Evolutionary conservation across 2,888 invertebrate genomes (phyloP).

Genomic region (Calliopum simillimum): DNA sequence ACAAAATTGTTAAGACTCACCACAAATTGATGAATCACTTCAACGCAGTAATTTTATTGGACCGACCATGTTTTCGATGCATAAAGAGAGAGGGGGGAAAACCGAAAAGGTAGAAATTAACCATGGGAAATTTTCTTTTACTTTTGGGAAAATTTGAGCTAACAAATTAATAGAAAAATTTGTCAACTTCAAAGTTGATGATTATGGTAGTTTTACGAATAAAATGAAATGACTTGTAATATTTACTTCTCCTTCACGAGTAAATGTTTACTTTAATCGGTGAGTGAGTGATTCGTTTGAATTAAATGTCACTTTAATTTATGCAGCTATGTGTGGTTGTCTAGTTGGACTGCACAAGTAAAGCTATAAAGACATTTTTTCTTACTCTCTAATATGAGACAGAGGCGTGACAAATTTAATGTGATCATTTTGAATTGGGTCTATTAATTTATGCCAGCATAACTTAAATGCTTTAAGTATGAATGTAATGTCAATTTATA

Average conservation of each 20-base stretch:
- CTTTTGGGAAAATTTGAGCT: not conserved
- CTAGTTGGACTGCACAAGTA: not conserved
- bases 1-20: not conserved
- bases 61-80: slow-evolving; percentile 38
- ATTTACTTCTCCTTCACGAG: not conserved
- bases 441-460: no score
- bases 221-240: not conserved
- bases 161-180: slow-evolving; percentile 37
- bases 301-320: no score
- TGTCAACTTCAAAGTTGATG: slow-evolving; percentile 36
- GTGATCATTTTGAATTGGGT: no score
- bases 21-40: not conserved
- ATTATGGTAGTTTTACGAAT: no score
- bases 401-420: no score
- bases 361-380: not conserved
- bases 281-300: no score
- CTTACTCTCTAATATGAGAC: not conserved
- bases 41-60: slow-evolving; percentile 33
- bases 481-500: no score
- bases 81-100: slow-evolving; percentile 35
- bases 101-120: slow-evolving; percentile 34
- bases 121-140: slow-evolving; percentile 34
- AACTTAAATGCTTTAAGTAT: no score
- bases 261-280: no score
- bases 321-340: not conserved